phyloP scores from a whole-genome alignment of 2,888 invertebrate genomes.

The Drosophila ochracea region DNA sequence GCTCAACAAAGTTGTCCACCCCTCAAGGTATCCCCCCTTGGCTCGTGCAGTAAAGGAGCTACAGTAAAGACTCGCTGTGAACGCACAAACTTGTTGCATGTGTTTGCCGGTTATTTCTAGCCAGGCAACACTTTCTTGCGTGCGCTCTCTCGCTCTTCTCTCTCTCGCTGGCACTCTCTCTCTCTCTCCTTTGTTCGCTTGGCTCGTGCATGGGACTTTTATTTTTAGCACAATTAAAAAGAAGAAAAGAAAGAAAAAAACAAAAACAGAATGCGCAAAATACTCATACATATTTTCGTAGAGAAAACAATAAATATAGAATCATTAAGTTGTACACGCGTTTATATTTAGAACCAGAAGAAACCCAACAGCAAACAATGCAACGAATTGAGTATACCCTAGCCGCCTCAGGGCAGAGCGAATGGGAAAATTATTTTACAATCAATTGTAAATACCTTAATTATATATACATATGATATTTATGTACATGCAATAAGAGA shows the following conservation, averaged over 20 bases:
- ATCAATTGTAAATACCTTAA: background rate
- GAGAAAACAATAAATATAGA: conserved; percentile 83
- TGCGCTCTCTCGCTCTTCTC: conserved; percentile 2
- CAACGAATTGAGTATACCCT: conserved; percentile 29
- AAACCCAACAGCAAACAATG: conserved; percentile 31
- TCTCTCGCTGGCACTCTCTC: background rate
- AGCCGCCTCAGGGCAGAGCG: background rate
- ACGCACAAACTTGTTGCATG: conserved; percentile 11
- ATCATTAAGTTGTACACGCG: conserved; percentile 82
- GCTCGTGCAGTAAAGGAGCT: background rate
- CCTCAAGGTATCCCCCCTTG: background rate
- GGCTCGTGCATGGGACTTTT: conserved; percentile 47
- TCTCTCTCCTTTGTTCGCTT: conserved; percentile 11
- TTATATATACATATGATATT: too few relatives aligned
- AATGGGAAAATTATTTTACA: background rate
- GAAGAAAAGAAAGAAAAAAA: conserved; percentile 24
- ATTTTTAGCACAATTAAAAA: conserved; percentile 69
- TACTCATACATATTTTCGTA: conserved; percentile 81
- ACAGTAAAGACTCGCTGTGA: conserved; percentile 39
- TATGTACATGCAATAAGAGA: background rate
- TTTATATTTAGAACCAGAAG: conserved; percentile 77
- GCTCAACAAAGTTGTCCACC: conserved; percentile 34
- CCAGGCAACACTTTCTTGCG: conserved; percentile 16
- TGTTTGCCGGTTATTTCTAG: background rate
- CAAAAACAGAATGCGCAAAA: conserved; percentile 80